Percentiles rank a stretch among this genome's conserved stretches.
Evolutionary conservation across 2,888 invertebrate species (phyloP).

Genomic region (Nephrocerus scutellatus): DNA sequence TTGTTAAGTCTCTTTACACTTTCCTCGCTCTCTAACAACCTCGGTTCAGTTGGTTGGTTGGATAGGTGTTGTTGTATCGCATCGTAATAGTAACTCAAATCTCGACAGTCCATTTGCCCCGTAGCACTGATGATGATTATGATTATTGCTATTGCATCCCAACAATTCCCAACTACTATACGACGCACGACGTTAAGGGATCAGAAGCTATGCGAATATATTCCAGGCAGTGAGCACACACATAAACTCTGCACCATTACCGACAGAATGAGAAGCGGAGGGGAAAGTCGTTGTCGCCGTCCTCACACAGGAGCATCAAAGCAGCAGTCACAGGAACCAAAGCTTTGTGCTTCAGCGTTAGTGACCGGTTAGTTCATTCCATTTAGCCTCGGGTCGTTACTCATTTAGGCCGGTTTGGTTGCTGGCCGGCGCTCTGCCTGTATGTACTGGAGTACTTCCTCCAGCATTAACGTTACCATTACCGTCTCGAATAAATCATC

Average conservation of each 20-base stretch:
- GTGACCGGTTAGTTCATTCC: too few species aligned
- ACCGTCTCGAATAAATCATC: constrained; percentile 31
- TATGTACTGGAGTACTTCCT: not conserved
- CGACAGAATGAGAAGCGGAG: not conserved
- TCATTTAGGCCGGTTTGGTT: too few species aligned
- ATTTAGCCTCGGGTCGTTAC: too few species aligned
- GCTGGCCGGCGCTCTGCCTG: not conserved
- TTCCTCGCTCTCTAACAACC: too few species aligned
- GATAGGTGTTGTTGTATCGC: constrained; percentile 12
- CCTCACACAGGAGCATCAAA: not conserved
- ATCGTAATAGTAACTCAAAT: constrained; percentile 20
- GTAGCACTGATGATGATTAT: constrained; percentile 26
- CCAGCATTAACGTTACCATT: constrained; percentile 21
- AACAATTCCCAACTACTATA: too few species aligned
- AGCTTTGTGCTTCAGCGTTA: too few species aligned
- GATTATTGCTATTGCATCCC: constrained; percentile 30
- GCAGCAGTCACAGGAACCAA: too few species aligned
- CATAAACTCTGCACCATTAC: constrained; percentile 6
- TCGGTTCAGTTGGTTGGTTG: too few species aligned
- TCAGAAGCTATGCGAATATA: too few species aligned
- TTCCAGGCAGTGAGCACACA: too few species aligned
- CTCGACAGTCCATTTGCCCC: constrained; percentile 20
- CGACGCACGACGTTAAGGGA: too few species aligned
- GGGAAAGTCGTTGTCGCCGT: not conserved
- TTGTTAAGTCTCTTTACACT: too few species aligned